Base-by-base conservation (phyloP, 2,797 vertebrate genomes). In the Tokudaia muenninki region DNA sequence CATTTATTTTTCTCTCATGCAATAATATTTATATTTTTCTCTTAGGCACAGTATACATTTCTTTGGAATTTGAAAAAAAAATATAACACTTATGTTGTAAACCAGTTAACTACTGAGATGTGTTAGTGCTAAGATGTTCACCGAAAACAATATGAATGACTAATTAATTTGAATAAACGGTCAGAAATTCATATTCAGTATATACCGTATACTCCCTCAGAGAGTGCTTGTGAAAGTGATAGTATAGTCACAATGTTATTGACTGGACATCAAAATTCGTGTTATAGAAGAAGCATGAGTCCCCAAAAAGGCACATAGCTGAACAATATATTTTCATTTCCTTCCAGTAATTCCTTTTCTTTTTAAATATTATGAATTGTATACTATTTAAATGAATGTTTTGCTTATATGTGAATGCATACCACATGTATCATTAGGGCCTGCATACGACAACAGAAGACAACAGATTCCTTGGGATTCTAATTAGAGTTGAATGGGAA, bases 111-210 rank as follows among this genome's bases (percentile, higher is more conserved):
- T 80, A 4, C 7, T 91, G 11, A 37, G 17, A 70, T 55, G 2
- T 24, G 8, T 34, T 31, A 6, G 6, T 91, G 63, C 31, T n/a
- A n/a, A 34, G 3, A 1, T 61, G 14, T 31, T 47, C 10, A 61
- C 6, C 4, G 10, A 77, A 50, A 78, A 31, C 4, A 31, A 80
- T 98, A 98, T 98, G 26, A 95, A 97, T 87, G 74, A 96, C 74
- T 63, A 98, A 95, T 96, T 75, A 34, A 88, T 98, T 98, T 98
- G 79, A 93, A 95, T 96, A 89, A 98, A 94, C 41, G 97, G 79
- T 97, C 80, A 98, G 80, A 97, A 97, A 97, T 98, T 98, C 70
- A 97, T 75, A 98, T 95, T 98, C 77, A 95, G 75, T 91, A 92
- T 75, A 80, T 37, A 47, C 98, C 94, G 91, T 97, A 59, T 61